Percentiles rank a stretch among this genome's conserved stretches.
These are phyloP conservation scores for Norana najaformis DNA, from an alignment of 2,888 invertebrate genomes.

Conservation along the genomic window DNA sequence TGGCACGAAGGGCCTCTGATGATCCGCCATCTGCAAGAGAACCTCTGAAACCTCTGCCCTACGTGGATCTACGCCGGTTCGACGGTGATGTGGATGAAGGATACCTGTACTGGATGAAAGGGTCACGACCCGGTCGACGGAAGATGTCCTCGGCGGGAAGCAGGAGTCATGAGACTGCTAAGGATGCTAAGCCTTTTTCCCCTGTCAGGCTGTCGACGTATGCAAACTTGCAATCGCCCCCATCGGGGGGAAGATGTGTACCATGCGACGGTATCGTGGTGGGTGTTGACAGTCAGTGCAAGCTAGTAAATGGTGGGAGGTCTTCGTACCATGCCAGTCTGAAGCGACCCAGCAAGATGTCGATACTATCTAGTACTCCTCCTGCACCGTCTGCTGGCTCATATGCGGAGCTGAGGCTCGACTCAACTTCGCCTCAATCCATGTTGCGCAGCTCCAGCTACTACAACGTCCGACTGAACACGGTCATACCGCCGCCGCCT, in stretches of 20 bases:
- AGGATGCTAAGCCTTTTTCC: not conserved
- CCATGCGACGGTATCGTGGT: not conserved
- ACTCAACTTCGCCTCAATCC: not conserved
- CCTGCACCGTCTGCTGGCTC: not conserved
- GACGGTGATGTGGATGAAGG: constrained; percentile 37
- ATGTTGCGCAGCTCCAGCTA: constrained; percentile 10
- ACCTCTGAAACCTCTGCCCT: constrained; percentile 39
- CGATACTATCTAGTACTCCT: not conserved
- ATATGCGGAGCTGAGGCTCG: not conserved
- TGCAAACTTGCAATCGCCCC: not conserved
- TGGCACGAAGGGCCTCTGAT: constrained; percentile 19
- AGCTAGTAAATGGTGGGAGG: not conserved
- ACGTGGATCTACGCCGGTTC: constrained; percentile 39
- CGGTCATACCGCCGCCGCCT: not conserved
- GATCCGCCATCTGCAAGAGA: constrained; percentile 19
- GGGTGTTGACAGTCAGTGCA: not conserved
- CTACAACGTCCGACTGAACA: constrained; percentile 2
- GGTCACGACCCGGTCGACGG: not conserved
- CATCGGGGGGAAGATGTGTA: not conserved
- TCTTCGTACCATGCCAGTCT: constrained; percentile 17
- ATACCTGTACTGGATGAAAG: constrained; percentile 26
- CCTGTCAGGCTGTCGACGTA: not conserved
- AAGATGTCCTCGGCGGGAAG: not conserved
- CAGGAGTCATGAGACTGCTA: not conserved
- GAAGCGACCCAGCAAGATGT: not conserved